These are phyloP conservation scores for Orthosia gothica DNA, from an alignment of 2,888 invertebrate species.

Conservation along the genomic window DNA sequence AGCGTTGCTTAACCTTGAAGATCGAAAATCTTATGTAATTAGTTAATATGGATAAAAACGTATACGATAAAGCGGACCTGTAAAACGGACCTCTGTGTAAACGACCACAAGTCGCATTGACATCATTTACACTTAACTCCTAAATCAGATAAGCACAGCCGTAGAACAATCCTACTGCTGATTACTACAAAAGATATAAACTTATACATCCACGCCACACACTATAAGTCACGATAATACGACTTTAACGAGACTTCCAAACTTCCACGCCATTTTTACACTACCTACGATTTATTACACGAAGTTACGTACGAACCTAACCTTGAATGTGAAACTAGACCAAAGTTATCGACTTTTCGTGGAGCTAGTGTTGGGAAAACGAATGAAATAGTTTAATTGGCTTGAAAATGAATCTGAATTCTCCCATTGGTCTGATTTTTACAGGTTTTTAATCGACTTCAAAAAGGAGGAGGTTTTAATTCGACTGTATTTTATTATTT, in stretches of 20 bases:
- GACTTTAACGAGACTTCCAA: constrained; percentile 50
- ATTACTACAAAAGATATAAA: constrained; percentile 47
- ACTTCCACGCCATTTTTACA: constrained; percentile 30
- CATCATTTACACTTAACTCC: constrained; percentile 9
- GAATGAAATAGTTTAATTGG: background rate
- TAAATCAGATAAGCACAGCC: constrained; percentile 20
- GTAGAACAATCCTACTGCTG: constrained; percentile 35
- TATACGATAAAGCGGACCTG: no score
- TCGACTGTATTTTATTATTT: no score
- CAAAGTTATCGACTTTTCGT: constrained; percentile 46
- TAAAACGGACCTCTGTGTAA: no score
- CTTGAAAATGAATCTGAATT: background rate
- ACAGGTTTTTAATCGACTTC: no score
- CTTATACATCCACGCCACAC: constrained; percentile 34
- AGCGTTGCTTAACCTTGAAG: no score
- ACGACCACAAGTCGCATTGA: background rate
- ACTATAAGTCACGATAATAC: constrained; percentile 33
- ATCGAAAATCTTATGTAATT: no score
- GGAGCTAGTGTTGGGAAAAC: constrained; percentile 6
- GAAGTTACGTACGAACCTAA: constrained; percentile 1
- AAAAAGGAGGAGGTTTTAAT: no score
- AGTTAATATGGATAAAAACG: no score
- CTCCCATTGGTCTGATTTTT: background rate
- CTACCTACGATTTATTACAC: constrained; percentile 16
- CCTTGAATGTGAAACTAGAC: constrained; percentile 51